These are phyloP conservation scores for Leucosticte australis DNA, from an alignment of 2,113 vertebrate genomes.

Conservation along the genomic window DNA sequence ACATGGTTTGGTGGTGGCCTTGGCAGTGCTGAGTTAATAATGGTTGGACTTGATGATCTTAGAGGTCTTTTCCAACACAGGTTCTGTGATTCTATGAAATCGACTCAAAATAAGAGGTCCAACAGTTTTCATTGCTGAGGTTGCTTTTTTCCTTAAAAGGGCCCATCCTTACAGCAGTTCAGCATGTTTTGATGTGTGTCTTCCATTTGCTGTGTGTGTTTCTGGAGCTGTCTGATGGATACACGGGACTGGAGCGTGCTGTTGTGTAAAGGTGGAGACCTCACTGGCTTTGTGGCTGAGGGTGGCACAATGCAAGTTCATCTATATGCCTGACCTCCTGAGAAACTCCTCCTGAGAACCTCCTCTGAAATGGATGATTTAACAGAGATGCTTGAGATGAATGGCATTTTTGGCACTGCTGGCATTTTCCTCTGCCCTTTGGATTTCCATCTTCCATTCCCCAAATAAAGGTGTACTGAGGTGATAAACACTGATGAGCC, in stretches of 20 bases:
- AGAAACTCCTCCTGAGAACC: background rate
- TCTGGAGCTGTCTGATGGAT: background rate
- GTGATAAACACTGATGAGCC: rapidly evolving
- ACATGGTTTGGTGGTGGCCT: background rate
- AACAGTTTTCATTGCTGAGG: background rate
- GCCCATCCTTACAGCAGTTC: background rate
- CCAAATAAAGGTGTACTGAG: rapidly evolving
- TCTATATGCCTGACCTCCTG: background rate
- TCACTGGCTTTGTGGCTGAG: too few species aligned
- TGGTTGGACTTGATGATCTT: background rate
- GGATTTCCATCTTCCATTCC: background rate
- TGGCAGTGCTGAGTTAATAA: background rate
- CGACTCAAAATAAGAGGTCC: background rate
- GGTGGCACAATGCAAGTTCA: background rate
- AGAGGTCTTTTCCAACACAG: background rate
- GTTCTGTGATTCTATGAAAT: background rate
- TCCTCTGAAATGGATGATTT: background rate
- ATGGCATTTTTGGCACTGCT: background rate
- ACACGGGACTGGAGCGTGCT: rapidly evolving
- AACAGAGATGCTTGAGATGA: background rate
- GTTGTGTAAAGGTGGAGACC: background rate
- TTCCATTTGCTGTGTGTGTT: background rate
- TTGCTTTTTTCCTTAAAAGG: background rate
- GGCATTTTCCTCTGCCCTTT: background rate
- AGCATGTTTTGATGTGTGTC: background rate